These are phyloP conservation scores for Gnathonemus echidnorhynchus DNA, from an alignment of 2,113 vertebrate genomes.

Conservation along the genomic window DNA sequence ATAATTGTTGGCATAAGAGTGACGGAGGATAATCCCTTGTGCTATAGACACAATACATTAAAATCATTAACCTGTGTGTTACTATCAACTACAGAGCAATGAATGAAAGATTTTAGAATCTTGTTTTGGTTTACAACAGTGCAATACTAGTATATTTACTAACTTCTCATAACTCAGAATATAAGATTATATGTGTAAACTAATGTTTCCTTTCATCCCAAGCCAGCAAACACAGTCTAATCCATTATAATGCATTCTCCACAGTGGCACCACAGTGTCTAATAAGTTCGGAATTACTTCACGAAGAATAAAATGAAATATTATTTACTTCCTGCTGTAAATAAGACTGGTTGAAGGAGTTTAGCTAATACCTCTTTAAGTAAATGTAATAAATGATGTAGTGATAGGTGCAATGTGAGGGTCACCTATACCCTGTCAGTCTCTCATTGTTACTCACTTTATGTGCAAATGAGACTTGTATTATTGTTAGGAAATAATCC, in stretches of 20 bases:
- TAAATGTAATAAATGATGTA: not conserved
- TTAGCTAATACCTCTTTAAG: not conserved
- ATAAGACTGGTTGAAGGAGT: not conserved
- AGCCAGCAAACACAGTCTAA: not conserved
- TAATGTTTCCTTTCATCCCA: not conserved
- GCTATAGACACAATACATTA: not conserved
- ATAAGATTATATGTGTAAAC: not conserved
- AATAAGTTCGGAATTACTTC: not conserved
- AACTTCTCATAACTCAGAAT: not conserved
- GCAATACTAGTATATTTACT: not conserved
- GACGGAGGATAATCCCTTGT: not conserved
- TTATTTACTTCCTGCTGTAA: not conserved
- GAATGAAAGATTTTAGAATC: not conserved
- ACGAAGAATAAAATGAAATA: not conserved
- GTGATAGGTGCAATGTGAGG: not conserved
- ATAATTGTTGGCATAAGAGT: not conserved
- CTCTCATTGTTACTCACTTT: not conserved
- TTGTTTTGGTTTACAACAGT: not conserved
- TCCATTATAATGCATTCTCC: not conserved
- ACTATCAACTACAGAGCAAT: not conserved
- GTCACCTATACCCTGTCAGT: not conserved
- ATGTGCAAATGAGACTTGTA: not conserved
- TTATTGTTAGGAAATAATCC: not conserved
- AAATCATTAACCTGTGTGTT: not conserved
- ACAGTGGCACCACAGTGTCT: not conserved